These are phyloP conservation scores for Papilio polyxenes DNA, from an alignment of 1,140 invertebrate genomes.

Conservation along the genomic window DNA sequence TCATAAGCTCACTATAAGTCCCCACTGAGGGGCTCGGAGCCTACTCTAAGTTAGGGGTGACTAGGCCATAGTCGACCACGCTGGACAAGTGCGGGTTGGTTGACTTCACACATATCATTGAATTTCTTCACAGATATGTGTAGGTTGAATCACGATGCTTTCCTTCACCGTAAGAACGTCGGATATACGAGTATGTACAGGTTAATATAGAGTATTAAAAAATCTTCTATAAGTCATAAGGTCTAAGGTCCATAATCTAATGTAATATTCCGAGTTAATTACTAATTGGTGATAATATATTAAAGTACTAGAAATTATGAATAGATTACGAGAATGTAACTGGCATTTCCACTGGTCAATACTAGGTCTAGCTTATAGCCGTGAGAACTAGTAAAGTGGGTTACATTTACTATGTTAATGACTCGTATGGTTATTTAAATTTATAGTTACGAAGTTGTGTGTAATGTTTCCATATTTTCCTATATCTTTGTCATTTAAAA, in stretches of 20 bases:
- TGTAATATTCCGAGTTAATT: not conserved
- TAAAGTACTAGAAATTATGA: not conserved
- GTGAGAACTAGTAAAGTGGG: not conserved
- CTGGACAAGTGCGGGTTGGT: too few species aligned
- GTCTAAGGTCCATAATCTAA: not conserved
- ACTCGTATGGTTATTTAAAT: not conserved
- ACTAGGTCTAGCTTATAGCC: not conserved
- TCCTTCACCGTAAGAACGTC: too few species aligned
- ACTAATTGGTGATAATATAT: not conserved
- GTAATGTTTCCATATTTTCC: not conserved
- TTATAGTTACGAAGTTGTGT: not conserved
- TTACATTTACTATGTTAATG: constrained; percentile 7
- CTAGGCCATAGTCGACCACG: too few species aligned
- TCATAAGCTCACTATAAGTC: too few species aligned
- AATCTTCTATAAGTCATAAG: too few species aligned
- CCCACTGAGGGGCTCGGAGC: too few species aligned
- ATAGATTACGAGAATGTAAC: not conserved
- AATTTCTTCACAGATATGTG: too few species aligned
- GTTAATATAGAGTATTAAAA: too few species aligned
- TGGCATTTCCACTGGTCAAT: not conserved
- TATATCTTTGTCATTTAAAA: not conserved
- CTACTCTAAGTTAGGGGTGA: too few species aligned
- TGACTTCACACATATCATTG: too few species aligned
- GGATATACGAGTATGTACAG: too few species aligned
- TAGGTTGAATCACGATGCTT: too few species aligned